Base-by-base conservation (phyloP, 2,113 vertebrate genomes). In the Callopanchax toddi region DNA sequence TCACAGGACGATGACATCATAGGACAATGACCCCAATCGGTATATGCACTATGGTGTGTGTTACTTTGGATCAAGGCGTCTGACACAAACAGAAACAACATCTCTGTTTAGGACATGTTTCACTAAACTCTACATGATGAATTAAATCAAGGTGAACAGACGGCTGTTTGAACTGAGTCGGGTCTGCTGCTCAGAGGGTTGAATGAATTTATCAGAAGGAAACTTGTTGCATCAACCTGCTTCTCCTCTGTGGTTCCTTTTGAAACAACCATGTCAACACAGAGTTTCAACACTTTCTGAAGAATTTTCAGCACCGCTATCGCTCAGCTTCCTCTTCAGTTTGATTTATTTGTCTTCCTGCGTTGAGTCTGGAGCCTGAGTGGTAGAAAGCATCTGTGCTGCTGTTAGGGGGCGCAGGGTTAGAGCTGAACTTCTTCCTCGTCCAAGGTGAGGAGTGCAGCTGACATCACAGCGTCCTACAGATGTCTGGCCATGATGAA, bases 381-480 rank as follows among this genome's bases (percentile, higher is more conserved):
- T n/a, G n/a, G n/a, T 26, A 43, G 59, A 50, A 26, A 49, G 50
- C 53, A 25, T 25, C 11, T 1, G 48, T 10, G 50, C 29, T n/a
- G 32, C 40, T 67, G 60, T 6, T 22, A 0, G n/a, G 40, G 26
- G 17, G 39, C 43, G 69, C 26, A 49, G 54, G 42, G 20, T 48
- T n/a, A 2, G 42, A 60, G 63, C 62, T 69, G 8, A 76, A 37
- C 48, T 70, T 79, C 84, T 89, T 90, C 89, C 87, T 88, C 29
- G n/a, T 83, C 77, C 9, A n/a, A n/a, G n/a, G n/a, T n/a, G n/a
- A n/a, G n/a, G 44, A 34, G 4, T 20, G 53, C n/a, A 25, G 44
- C 9, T 70, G 40, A 39, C 76, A 73, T 68, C 60, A 56, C 22
- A 15, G 1, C 7, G 9, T 45, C 43, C 40, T 26, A 23, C 56